phyloP scores from a whole-genome alignment of 2,888 invertebrate genomes.

The Orthosia gracilis region DNA sequence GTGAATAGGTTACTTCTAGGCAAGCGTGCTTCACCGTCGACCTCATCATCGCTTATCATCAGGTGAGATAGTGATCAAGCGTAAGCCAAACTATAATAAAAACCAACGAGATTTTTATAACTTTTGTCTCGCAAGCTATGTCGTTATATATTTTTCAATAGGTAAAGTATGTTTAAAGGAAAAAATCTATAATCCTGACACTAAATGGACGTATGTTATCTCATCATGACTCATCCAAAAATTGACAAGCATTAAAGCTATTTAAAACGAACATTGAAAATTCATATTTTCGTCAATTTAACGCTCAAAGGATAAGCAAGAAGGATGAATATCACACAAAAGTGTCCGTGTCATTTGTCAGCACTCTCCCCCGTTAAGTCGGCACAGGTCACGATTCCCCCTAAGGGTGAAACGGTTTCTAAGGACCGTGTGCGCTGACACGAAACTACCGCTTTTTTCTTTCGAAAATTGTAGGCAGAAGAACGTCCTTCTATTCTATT shows the following conservation, averaged over 20 bases:
- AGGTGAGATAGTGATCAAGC: no score
- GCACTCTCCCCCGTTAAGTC: conserved; percentile 60
- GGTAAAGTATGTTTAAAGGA: neutral
- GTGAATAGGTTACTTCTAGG: no score
- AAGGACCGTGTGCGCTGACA: conserved; percentile 62
- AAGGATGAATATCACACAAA: conserved; percentile 56
- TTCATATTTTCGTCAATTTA: conserved; percentile 45
- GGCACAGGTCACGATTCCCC: conserved; percentile 72
- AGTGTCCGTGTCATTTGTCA: conserved; percentile 67
- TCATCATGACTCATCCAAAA: conserved; percentile 11
- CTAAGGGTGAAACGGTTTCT: conserved; percentile 62
- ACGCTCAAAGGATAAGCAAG: conserved; percentile 35
- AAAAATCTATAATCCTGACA: neutral
- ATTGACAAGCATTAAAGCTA: conserved; percentile 18
- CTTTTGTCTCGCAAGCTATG: neutral
- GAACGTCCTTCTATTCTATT: conserved; percentile 33
- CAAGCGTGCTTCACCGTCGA: no score
- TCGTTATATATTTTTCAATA: neutral
- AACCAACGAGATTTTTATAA: no score
- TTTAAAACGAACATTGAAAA: conserved; percentile 22
- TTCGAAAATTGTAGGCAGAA: conserved; percentile 33
- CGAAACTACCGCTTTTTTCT: conserved; percentile 53
- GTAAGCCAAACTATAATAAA: no score
- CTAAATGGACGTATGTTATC: conserved; percentile 7
- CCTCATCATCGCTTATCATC: no score